Base-by-base conservation (phyloP, 2,797 vertebrate genomes). In the Crypturellus tataupa region DNA sequence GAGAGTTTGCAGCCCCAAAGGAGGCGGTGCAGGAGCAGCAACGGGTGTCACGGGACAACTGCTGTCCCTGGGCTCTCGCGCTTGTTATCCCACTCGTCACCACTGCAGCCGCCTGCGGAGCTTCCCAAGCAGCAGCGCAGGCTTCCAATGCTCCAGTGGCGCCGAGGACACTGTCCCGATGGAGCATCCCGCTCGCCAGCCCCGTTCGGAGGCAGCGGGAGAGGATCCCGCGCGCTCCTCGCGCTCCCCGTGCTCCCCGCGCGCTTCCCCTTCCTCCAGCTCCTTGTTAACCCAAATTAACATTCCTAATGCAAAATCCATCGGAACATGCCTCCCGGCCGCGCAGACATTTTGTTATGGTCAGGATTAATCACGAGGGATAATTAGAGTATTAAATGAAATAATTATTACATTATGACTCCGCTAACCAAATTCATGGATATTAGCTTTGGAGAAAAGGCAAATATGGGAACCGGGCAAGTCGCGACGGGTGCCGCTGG, bases 331-430 rank as follows among this genome's bases (percentile, higher is more conserved):
- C 94, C 96, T 93, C 76, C 94, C 91, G 96, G 95, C 88, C 92
- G 77, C 85, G 79, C 80, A 96, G 85, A 68, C 73, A 71, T 94
- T 64, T 85, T 95, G 91, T 47, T 91, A 78, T 85, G 93, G 94
- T 84, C 95, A 96, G 93, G 92, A 96, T 96, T 97, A 96, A 96
- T 96, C 93, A 90, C 90, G 89, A 89, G 91, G 91, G 88, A 94
- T 95, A 96, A 96, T 96, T 96, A 95, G 92, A 86, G 87, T 94
- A 96, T 93, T 97, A 94, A 96, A 95, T 94, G 91, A 95, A 96
- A 95, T 96, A 93, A 96, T 94, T 94, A 91, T 87, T 95, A 95
- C 93, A 90, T 94, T 82, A 87, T 85, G 79, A 94, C 83, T 96
- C 92, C 93, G 93, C 95, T 91, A 95, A 95, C 49, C 72, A 75